Evolutionary conservation across 2,797 vertebrate genomes (phyloP).

Genomic region (Cuculus canorus): DNA sequence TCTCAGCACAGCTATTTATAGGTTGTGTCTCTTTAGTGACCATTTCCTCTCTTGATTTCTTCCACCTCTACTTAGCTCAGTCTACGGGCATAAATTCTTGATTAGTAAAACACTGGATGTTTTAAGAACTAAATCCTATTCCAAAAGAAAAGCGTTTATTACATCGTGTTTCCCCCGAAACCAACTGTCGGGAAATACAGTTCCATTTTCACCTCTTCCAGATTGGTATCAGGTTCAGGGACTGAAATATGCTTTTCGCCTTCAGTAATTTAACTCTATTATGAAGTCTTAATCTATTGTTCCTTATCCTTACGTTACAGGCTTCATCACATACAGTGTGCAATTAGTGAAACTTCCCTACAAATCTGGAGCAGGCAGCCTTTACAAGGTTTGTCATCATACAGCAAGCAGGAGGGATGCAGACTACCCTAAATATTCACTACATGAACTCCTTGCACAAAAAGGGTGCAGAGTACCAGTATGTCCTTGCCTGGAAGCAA

Average conservation of each 20-base stretch:
- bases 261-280: not conserved
- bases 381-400: not conserved
- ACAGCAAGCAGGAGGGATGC: not conserved
- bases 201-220: not conserved
- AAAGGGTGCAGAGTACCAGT: not conserved
- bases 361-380: not conserved
- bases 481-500: not conserved
- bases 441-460: not conserved
- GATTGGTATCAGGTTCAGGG: not conserved
- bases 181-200: not conserved
- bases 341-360: not conserved
- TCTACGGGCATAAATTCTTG: not conserved
- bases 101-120: not conserved
- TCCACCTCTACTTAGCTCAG: slow-evolving; percentile 27
- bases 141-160: not conserved
- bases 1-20: slow-evolving; percentile 76
- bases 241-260: not conserved
- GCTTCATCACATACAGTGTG: not conserved
- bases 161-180: not conserved
- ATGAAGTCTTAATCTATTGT: not conserved
- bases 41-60: slow-evolving; percentile 68
- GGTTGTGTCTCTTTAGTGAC: slow-evolving; percentile 60
- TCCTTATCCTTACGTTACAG: not conserved
- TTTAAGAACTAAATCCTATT: not conserved
- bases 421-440: not conserved